Base-by-base conservation (phyloP, 1,140 invertebrate species). In the Pogonomyrmex californicus region DNA sequence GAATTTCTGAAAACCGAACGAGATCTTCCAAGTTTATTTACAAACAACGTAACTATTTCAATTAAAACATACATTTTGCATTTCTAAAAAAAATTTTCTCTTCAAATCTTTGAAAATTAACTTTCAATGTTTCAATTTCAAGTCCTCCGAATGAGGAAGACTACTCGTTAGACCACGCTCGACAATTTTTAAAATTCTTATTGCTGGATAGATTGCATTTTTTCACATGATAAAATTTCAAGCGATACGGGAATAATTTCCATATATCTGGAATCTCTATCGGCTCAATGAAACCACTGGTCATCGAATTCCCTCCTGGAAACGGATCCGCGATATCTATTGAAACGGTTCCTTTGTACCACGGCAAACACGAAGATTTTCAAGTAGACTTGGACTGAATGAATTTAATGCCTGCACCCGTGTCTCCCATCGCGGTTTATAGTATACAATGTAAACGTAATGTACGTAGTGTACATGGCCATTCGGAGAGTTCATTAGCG, bases 271-370 rank as follows among this genome's bases (percentile, higher is more conserved):
- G 36, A 51, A 54, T 60, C 36, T 82, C 54, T 73, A 82, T 82
- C 78, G 60, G 58, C 1, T 14, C 49, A 36, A 17, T 23, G 71
- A 75, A 41, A 75, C 36, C n/a, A 54, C 68, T 49, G 54, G 12
- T 38, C 54, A 38, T 62, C 33, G 54, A 83, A 75, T 54, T 75
- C 54, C 68, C 54, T 23, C 51, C 41, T 5, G 68, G 41, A 75
- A 82, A 75, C 70, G 30, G 23, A 23, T 23, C 54, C 41, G 54
- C 33, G 41, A 36, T 73, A 30, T 60, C 44, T n/a, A 60, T 47
- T 44, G 79, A 58, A 73, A 82, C 54, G 66, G 36, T 47, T 73
- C 79, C 79, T 73, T 82, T 82, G 38, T 82, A 38, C 41, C 54
- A 3, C 33, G 41, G 30, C 44, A 75, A 60, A 73, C 68, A 83